A percentile compares a stretch with the other conserved stretches of the same genome.
Conservation (phyloP, 1,140 invertebrate genomes). For the Drosophila pruinosa region DNA sequence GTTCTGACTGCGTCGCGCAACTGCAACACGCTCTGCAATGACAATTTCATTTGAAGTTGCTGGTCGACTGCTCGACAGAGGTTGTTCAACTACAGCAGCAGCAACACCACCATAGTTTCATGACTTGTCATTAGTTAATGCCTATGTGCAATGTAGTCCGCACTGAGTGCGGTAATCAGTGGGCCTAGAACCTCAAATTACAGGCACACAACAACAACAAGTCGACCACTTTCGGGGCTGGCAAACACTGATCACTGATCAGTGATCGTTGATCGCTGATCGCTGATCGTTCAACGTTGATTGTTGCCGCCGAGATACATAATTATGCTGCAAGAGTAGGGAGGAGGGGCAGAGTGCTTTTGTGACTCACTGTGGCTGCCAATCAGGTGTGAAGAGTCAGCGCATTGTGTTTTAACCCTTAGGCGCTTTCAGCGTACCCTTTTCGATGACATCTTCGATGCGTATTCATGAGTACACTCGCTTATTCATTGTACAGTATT, state of each 20-base stretch:
- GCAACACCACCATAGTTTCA: slow-evolving; percentile 34
- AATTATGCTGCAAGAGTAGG: slow-evolving; percentile 2
- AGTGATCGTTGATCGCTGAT: background rate
- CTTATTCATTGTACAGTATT: slow-evolving; percentile 12
- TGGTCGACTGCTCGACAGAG: slow-evolving; percentile 16
- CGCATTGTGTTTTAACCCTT: background rate
- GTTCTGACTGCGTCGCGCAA: slow-evolving; percentile 58
- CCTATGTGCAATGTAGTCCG: slow-evolving; percentile 20
- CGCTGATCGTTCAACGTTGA: background rate
- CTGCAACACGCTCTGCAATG: slow-evolving; percentile 64
- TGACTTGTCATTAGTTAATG: slow-evolving; percentile 75
- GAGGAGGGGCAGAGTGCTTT: background rate
- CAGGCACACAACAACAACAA: slow-evolving; percentile 19
- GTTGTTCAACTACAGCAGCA: slow-evolving; percentile 61
- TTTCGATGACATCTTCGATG: background rate
- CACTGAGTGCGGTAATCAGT: slow-evolving; percentile 33
- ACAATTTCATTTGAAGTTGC: slow-evolving; percentile 71
- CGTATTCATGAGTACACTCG: background rate
- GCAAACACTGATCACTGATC: slow-evolving; percentile 14
- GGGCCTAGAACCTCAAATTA: slow-evolving; percentile 59
- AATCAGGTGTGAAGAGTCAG: slow-evolving; percentile 32
- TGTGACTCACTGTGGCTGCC: slow-evolving; percentile 11
- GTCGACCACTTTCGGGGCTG: slow-evolving; percentile 14
- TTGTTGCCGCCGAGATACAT: slow-evolving; percentile 1
- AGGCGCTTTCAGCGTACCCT: background rate